phyloP scores from a whole-genome alignment of 2,888 invertebrate species.

The Zootermopsis nevadensis region DNA sequence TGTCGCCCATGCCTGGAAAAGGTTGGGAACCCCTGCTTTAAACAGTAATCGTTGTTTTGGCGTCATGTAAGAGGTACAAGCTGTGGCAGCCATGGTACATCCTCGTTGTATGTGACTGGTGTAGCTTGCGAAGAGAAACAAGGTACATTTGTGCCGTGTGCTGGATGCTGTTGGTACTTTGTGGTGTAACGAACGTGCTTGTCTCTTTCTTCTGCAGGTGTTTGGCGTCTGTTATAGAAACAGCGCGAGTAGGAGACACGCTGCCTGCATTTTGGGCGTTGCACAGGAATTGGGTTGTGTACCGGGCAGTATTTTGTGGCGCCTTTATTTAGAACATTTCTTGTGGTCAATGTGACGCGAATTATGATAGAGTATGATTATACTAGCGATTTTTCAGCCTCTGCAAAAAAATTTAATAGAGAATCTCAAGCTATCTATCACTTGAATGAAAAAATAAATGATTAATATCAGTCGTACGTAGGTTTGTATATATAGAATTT shows the following conservation, averaged over 20 bases:
- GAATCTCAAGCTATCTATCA: background rate
- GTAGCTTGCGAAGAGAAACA: background rate
- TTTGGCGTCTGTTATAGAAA: background rate
- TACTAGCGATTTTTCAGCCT: background rate
- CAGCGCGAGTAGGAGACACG: background rate
- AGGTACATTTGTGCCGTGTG: background rate
- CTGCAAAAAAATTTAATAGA: background rate
- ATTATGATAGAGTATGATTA: background rate
- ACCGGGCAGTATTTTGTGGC: background rate
- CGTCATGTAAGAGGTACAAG: too few relatives aligned
- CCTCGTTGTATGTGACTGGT: background rate
- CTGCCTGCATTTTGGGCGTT: background rate
- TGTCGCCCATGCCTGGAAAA: too few relatives aligned
- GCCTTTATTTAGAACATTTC: background rate
- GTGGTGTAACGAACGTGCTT: background rate
- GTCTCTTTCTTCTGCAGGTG: background rate
- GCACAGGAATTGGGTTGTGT: background rate
- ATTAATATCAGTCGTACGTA: background rate
- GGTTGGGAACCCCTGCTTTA: too few relatives aligned
- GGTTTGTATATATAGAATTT: background rate
- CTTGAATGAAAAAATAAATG: background rate
- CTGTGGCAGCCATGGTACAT: too few relatives aligned
- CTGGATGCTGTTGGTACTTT: background rate
- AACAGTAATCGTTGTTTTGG: too few relatives aligned
- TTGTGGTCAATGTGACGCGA: background rate